Evolutionary conservation across 2,888 invertebrate genomes (phyloP), one percentile per base, ranked within the genome.

Genomic region (Lacanobia oleracea): DNA sequence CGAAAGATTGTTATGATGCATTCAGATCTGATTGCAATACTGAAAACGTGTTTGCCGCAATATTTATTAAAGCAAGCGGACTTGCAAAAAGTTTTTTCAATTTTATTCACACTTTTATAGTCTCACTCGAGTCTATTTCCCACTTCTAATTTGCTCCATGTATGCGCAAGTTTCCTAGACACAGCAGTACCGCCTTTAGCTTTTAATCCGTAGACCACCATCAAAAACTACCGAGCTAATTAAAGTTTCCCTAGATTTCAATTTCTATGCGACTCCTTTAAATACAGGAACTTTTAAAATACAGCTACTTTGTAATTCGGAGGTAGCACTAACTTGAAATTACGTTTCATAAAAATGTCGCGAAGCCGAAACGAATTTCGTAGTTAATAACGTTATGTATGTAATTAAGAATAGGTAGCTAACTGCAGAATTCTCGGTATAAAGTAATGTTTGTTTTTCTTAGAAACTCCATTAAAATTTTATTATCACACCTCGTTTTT

Each of bases 211-310:
- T 12, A 56, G 12, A 60, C 51, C 54, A 66, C 53, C 16, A 33
- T 72, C 54, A 72, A 66, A 81, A 63, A 16, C 51, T 67, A 40
- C 10, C 16, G 8, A 67, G 56, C 63, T 69, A 82, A 78, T 72
- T 82, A 67, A 82, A 82, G 51, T 72, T 77, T 40, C 27, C 10
- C 82, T 54, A 53, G 40, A 56, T 56, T 79, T 66, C 53, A 72
- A 66, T 79, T 78, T 21, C 37, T 62, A 66, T 54, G 57, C 23
- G 48, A 61, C 53, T 67, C 63, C 51, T 73, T 72, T 60, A 51
- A 64, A 48, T 64, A 67, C 70, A 66, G 37, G 33, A 79, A 40
- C 16, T 66, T 78, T 45, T 33, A 67, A 67, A 80, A 75, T 65
- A 81, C 54, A 53, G 12, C 54, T 63, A 82, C 57, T 78, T 68